These are phyloP conservation scores for Apotomis turbidana DNA, from an alignment of 2,888 invertebrate genomes.

Conservation along the genomic window DNA sequence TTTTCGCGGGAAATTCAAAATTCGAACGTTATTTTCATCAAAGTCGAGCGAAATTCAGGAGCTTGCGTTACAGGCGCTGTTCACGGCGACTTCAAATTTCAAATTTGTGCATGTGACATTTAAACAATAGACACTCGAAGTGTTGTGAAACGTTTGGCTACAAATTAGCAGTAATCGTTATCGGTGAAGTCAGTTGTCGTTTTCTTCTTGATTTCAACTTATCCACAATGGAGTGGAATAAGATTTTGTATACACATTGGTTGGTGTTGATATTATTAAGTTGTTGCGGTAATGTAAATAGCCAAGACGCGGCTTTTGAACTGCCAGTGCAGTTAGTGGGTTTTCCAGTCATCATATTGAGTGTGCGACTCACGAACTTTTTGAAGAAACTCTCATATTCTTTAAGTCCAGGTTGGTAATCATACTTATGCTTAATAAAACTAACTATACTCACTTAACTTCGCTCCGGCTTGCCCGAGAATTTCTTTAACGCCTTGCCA, in stretches of 20 bases:
- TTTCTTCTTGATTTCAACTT: constrained; percentile 15
- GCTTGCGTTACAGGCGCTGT: background rate
- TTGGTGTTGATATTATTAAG: constrained; percentile 43
- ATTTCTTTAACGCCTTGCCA: too few relatives aligned
- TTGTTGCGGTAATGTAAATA: constrained; percentile 39
- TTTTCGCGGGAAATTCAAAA: background rate
- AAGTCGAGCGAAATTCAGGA: background rate
- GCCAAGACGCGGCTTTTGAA: constrained; percentile 84
- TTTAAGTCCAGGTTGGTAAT: constrained; percentile 86
- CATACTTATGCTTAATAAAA: background rate
- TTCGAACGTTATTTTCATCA: background rate
- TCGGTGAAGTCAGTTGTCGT: constrained; percentile 2
- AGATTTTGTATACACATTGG: constrained; percentile 36
- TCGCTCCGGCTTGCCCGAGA: too few relatives aligned
- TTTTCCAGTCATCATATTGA: constrained; percentile 89
- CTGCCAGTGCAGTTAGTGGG: constrained; percentile 89
- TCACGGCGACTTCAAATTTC: background rate
- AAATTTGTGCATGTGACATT: constrained; percentile 19
- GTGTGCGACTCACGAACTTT: constrained; percentile 88
- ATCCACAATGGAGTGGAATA: constrained; percentile 43
- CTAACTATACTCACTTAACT: too few relatives aligned
- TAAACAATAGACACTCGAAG: constrained; percentile 30
- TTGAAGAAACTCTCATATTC: constrained; percentile 90
- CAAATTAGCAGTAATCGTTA: constrained; percentile 20
- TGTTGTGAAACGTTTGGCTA: constrained; percentile 43